Evolutionary conservation across 1,140 invertebrate genomes (phyloP), one percentile per base, ranked within the genome.

Genomic region (Halesus radiatus): DNA sequence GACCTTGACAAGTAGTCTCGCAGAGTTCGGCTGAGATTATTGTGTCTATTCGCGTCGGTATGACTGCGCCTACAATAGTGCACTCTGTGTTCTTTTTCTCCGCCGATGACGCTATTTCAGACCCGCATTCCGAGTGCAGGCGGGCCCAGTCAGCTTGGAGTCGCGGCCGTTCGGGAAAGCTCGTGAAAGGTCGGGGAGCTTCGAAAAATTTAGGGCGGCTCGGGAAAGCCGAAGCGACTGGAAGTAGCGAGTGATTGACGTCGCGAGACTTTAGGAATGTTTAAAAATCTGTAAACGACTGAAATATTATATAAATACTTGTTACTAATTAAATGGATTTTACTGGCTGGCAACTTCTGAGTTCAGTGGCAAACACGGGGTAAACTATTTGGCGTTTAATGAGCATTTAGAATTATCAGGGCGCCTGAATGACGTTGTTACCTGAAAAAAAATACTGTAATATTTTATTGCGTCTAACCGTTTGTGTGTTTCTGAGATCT

Each of bases 41-140:
- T 62, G n/a, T 7, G 6, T 64, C 60, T 64, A 64, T 64, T 64
- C 6, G 23, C 60, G 60, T 64, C 60, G 8, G 60, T 16, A 23
- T 64, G 60, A 64, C 60, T 64, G 20, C 23, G 23, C 60, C n/a
- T 16, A 64, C 60, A 64, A 64, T 64, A 64, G 60, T 64, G 60
- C 60, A 64, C 20, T 18, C 18, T 5, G 23, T 10, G 60, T 64
- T 64, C 60, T 29, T 64, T 64, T 64, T 64, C 23, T 15, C 6
- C n/a, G 54, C 4, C 54, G 54, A 45, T 45, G 22, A 56, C 54
- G 54, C 54, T 56, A 56, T 56, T 56, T 56, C 54, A 20, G 13
- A 56, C 54, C 54, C 60, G 60, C 60, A 64, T 64, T 64, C 60
- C 20, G 60, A 29, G 23, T 64, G 23, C 60, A 64, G 15, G 18